Evolutionary conservation across 2,113 vertebrate species (phyloP).

Genomic region (Cinclus mexicanus): DNA sequence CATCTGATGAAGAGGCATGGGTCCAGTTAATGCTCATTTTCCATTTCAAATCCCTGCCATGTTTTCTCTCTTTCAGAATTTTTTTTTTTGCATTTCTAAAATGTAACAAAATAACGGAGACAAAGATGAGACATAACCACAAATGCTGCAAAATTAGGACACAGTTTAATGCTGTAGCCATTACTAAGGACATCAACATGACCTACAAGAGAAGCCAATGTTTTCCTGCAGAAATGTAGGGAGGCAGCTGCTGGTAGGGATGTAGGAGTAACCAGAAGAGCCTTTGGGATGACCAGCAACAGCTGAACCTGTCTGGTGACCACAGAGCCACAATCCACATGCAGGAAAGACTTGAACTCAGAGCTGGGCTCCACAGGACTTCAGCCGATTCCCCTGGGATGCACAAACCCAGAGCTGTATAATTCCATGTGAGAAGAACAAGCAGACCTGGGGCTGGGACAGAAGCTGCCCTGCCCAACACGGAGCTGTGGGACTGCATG

Average conservation of each 20-base stretch:
- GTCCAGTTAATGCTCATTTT: slow-evolving; percentile 25
- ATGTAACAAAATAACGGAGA: slow-evolving; percentile 12
- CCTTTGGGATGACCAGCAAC: fast-evolving
- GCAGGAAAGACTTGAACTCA: neutral
- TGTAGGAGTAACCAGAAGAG: neutral
- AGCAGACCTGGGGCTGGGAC: neutral
- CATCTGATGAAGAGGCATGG: neutral
- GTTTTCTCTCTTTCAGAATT: slow-evolving; percentile 4
- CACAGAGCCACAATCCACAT: fast-evolving
- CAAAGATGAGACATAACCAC: neutral
- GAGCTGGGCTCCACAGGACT: neutral
- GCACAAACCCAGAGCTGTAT: neutral
- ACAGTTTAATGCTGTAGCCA: neutral
- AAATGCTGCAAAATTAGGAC: neutral
- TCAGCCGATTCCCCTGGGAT: fast-evolving
- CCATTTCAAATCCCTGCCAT: slow-evolving; percentile 29
- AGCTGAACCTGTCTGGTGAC: neutral
- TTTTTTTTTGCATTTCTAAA: slow-evolving; percentile 10
- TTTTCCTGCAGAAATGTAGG: neutral
- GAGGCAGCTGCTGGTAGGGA: neutral
- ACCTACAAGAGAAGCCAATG: neutral
- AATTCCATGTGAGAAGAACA: too few species aligned
- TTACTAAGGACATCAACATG: neutral
- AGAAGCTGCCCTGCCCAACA: neutral
- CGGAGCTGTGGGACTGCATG: neutral